Base-by-base conservation (phyloP, 1,140 invertebrate genomes). In the Leptopilina boulardi region DNA sequence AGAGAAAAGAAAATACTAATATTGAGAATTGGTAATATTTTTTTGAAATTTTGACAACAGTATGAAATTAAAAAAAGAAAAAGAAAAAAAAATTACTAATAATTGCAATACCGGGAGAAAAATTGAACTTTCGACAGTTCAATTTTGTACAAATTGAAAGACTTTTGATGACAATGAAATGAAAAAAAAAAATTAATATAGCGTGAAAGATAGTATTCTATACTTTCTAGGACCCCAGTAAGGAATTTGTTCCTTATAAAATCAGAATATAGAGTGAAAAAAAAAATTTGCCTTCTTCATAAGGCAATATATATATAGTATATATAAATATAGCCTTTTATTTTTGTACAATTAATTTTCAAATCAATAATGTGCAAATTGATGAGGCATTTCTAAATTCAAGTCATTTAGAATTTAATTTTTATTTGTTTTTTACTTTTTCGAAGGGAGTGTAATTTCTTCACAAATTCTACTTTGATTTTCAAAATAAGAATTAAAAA, bases 301-400 rank as follows among this genome's bases (percentile, higher is more conserved):
- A n/a, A 30, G 59, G 59, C 59, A 34, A 38, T 38, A n/a, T n/a
- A n/a, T n/a, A n/a, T n/a, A n/a, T n/a, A n/a, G n/a, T n/a, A n/a
- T n/a, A n/a, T n/a, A n/a, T n/a, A 34, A 34, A 3, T 30, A 66
- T 66, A 66, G 59, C 6, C 23, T 66, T 15, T 66, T 66, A 66
- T 66, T 66, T 66, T 66, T 66, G 23, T 66, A 66, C 59, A 6
- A 66, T 66, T 34, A 66, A 66, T 30, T 66, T 66, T 13, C 59
- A 26, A n/a, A 6, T 23, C 26, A 30, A 66, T 66, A 66, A 66
- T 15, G 23, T n/a, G 23, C 10, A 34, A 15, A 66, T 66, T n/a
- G 13, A 30, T 66, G 26, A 11, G 26, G 23, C 26, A 30, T 30
- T 66, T 66, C 59, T 66, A n/a, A 66, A 66, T 66, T 66, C 13